Evolutionary conservation across 2,113 vertebrate genomes (phyloP), one percentile per base, ranked within the genome.

Genomic region (Nibea albiflora): DNA sequence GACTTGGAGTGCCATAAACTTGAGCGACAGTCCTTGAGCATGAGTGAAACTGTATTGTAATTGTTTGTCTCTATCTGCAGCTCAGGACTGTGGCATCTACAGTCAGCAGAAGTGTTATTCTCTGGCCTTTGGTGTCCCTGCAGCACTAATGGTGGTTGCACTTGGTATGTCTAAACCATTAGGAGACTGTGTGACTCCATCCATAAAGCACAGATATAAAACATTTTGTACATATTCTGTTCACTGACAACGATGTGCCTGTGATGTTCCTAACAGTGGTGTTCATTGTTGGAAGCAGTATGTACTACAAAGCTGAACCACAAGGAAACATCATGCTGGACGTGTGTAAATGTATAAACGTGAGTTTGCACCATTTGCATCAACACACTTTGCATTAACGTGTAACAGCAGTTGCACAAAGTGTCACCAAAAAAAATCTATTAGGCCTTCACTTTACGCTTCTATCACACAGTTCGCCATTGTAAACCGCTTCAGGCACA

Each of bases 111-210:
- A 95, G 5, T 99, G 98, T 79, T 99, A 98, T 76, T 95, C 98
- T 0, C 90, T 99, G 52, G 98, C 98, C 3, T 99, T 99, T 35
- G 98, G 98, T 22, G 95, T 99, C 67, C 98, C 98, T 42, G 97
- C 97, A 26, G 90, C 92, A 4, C 95, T 99, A 66, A 99, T 99
- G 98, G 94, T 96, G 70, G 22, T 97, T 1, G 19, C 97, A 42
- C 89, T 99, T 7, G 54, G 98, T 99, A 82, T 46, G 92, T 82
- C 3, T 65, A 31, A 69, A 57, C 28, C 39, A 56, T 56, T 20
- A 12, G 0, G 11, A 50, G 42, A 60, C 22, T 63, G 11, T 63
- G 11, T 20, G 20, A 52, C 11, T 81, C 4, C 11, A 53, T 7
- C 49, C 9, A 73, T 57, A 7, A 68, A 70, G 17, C 22, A 76